These are phyloP conservation scores for Erythrocercus mccallii DNA, from an alignment of 2,113 vertebrate species.

Conservation along the genomic window DNA sequence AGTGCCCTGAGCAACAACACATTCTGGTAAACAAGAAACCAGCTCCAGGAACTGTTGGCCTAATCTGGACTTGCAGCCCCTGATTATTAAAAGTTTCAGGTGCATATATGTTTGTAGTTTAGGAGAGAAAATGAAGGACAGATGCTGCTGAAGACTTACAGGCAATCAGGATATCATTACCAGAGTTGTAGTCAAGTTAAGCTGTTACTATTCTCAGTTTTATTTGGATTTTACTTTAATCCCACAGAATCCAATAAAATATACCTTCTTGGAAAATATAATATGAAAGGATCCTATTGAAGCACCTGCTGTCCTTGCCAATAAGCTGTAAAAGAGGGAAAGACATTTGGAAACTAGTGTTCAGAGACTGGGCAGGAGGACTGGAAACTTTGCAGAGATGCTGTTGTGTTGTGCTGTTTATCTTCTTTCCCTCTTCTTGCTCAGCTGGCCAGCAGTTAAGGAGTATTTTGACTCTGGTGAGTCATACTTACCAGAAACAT, in stretches of 20 bases:
- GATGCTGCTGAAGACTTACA: neutral
- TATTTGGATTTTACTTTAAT: conserved; percentile 29
- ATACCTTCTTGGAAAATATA: conserved; percentile 37
- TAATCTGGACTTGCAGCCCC: neutral
- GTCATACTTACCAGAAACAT: conserved; percentile 54
- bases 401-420: conserved; percentile 55
- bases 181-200: neutral
- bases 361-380: conserved; percentile 38
- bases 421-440: conserved; percentile 20
- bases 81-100: neutral
- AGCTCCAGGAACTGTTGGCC: neutral
- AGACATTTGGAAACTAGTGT: conserved; percentile 43
- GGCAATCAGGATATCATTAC: neutral
- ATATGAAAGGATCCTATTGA: neutral
- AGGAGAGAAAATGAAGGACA: neutral
- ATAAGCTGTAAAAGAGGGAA: neutral
- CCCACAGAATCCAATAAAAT: neutral
- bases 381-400: conserved; percentile 51
- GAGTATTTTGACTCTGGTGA: conserved; percentile 43
- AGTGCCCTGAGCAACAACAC: neutral
- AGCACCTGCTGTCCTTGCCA: conserved; percentile 37
- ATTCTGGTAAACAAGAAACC: neutral
- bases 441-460: conserved; percentile 27
- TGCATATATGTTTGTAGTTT: neutral
- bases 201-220: neutral